These are phyloP conservation scores for Coenonympha arcania DNA, from an alignment of 2,888 invertebrate genomes.

Conservation along the genomic window DNA sequence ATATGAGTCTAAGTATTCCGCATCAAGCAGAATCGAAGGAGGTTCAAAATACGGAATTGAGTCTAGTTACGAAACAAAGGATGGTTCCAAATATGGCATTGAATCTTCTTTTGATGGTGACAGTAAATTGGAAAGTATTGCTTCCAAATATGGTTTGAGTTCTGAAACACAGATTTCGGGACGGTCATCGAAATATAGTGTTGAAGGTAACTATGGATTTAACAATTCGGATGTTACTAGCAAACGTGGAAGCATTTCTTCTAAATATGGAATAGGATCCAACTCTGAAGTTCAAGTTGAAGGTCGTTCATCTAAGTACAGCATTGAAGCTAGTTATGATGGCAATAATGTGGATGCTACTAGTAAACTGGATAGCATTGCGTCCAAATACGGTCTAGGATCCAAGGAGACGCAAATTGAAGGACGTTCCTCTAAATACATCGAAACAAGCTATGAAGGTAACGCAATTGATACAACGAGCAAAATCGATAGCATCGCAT, in stretches of 20 bases:
- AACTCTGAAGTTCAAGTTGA: conserved; percentile 45
- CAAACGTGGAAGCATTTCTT: conserved; percentile 41
- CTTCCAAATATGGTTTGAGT: conserved; percentile 55
- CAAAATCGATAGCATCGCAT: conserved; percentile 46
- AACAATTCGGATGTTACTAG: conserved; percentile 35
- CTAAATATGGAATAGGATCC: conserved; percentile 41
- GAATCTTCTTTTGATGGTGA: conserved; percentile 38
- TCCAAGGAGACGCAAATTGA: conserved; percentile 35
- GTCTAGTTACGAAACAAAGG: conserved; percentile 37
- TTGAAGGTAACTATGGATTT: conserved; percentile 32
- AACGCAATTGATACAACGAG: conserved; percentile 35
- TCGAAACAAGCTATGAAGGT: conserved; percentile 30
- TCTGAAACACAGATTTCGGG: conserved; percentile 30
- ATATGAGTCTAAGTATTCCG: conserved; percentile 60
- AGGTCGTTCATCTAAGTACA: conserved; percentile 41
- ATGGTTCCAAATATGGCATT: conserved; percentile 39
- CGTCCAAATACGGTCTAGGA: conserved; percentile 54
- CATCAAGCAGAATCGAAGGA: conserved; percentile 36
- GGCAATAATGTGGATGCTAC: conserved; percentile 39
- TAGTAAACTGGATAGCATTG: conserved; percentile 50
- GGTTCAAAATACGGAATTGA: conserved; percentile 42
- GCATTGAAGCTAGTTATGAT: conserved; percentile 45
- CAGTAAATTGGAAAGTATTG: conserved; percentile 50
- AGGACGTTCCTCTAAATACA: conserved; percentile 28
- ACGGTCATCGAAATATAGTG: conserved; percentile 29